A percentile compares a stretch with the other conserved stretches of the same genome.
These are phyloP conservation scores for Lysiphlebus fabarum DNA, from an alignment of 1,140 invertebrate species.

Conservation along the genomic window DNA sequence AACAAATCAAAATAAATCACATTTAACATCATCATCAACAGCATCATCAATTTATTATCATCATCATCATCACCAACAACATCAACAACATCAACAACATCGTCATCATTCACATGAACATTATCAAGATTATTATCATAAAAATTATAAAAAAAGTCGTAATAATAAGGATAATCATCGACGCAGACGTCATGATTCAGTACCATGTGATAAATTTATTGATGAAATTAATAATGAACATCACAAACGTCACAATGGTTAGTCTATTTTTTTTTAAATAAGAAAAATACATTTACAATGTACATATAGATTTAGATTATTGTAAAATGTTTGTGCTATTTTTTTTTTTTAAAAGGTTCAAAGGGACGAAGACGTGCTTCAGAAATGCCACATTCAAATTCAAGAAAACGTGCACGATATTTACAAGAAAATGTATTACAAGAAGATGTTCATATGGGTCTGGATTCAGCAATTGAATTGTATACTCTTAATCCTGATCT, in stretches of 20 bases:
- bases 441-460: constrained; percentile 36
- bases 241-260: constrained; percentile 34
- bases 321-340: no score
- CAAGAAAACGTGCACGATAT: constrained; percentile 41
- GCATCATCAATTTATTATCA: constrained; percentile 47
- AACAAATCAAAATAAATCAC: constrained; percentile 40
- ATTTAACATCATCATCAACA: constrained; percentile 50
- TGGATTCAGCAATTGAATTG: constrained; percentile 36
- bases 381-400: constrained; percentile 41
- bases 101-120: constrained; percentile 29
- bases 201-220: constrained; percentile 43
- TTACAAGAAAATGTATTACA: constrained; percentile 33
- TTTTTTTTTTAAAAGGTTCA: neutral
- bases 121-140: constrained; percentile 24
- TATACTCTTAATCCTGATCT: constrained; percentile 43
- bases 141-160: constrained; percentile 25
- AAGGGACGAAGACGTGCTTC: constrained; percentile 42
- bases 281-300: no score
- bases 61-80: constrained; percentile 40
- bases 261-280: no score
- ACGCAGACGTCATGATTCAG: constrained; percentile 44
- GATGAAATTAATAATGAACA: constrained; percentile 33
- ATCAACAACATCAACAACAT: constrained; percentile 47
- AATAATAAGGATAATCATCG: constrained; percentile 33
- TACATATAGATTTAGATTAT: no score